Percentiles rank a stretch among this genome's conserved stretches.
phyloP scores from a whole-genome alignment of 2,888 invertebrate genomes.

The Drosophila paranaensis region DNA sequence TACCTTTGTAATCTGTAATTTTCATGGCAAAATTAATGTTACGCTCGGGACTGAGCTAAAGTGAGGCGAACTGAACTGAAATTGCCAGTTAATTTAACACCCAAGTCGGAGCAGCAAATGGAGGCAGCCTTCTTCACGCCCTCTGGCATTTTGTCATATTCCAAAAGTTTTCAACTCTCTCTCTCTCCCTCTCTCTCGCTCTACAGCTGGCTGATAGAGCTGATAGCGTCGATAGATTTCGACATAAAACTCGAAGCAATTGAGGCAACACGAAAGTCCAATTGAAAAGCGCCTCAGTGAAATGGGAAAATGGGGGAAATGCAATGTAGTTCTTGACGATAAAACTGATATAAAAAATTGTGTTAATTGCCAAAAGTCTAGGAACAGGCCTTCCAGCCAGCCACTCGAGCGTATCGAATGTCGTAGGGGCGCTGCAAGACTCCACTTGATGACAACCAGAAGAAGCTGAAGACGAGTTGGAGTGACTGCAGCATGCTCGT shows the following conservation, averaged over 20 bases:
- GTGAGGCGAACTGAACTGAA: conserved; percentile 8
- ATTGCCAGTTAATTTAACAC: conserved; percentile 43
- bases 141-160: conserved; percentile 52
- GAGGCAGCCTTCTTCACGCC: conserved; percentile 26
- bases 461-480: not conserved
- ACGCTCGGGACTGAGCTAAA: conserved; percentile 30
- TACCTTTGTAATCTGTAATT: conserved; percentile 40
- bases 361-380: conserved; percentile 65
- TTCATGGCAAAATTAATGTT: conserved; percentile 65
- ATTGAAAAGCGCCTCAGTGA: conserved; percentile 48
- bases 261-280: conserved; percentile 57
- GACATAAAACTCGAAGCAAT: conserved; percentile 64
- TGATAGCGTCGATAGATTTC: conserved; percentile 30
- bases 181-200: not conserved
- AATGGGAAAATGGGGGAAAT: conserved; percentile 19
- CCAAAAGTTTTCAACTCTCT: conserved; percentile 1
- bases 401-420: conserved; percentile 11
- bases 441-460: conserved; percentile 3
- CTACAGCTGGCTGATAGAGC: conserved; percentile 6
- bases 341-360: conserved; percentile 70
- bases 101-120: conserved; percentile 6
- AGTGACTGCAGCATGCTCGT: not conserved
- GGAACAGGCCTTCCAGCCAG: conserved; percentile 21
- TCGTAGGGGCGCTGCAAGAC: conserved; percentile 3
- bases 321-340: conserved; percentile 61